These are phyloP conservation scores for Poecilia wingei DNA, from an alignment of 2,797 vertebrate genomes.

Conservation along the genomic window DNA sequence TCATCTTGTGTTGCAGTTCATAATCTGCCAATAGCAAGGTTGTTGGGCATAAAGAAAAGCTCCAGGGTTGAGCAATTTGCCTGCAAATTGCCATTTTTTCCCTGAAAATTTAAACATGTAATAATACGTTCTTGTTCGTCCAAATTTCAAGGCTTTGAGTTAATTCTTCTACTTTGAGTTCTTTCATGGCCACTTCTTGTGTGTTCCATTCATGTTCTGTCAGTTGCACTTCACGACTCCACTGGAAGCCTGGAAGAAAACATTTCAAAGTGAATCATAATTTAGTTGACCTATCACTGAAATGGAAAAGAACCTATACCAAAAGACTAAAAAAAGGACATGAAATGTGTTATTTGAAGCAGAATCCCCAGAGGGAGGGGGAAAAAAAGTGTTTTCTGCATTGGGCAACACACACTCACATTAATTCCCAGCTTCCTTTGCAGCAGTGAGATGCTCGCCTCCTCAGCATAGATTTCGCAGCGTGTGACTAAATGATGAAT, in stretches of 20 bases:
- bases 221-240: background rate
- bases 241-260: slow-evolving; percentile 12
- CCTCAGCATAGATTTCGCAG: slow-evolving; percentile 54
- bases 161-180: slow-evolving; percentile 21
- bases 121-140: slow-evolving; percentile 33
- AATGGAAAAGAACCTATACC: background rate
- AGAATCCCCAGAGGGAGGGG: background rate
- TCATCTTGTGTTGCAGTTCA: slow-evolving; percentile 42
- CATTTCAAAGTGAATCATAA: slow-evolving; percentile 4
- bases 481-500: slow-evolving; percentile 73
- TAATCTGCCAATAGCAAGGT: slow-evolving; percentile 35
- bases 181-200: slow-evolving; percentile 20
- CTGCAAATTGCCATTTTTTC: slow-evolving; percentile 26
- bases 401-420: background rate
- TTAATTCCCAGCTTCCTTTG: slow-evolving; percentile 39
- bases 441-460: slow-evolving; percentile 46
- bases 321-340: background rate
- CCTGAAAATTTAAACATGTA: slow-evolving; percentile 13
- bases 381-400: slow-evolving; percentile 9
- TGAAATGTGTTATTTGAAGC: background rate
- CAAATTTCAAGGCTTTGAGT: slow-evolving; percentile 42
- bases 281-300: background rate
- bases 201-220: background rate
- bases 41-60: slow-evolving; percentile 42
- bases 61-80: slow-evolving; percentile 52